Evolutionary conservation across 2,888 invertebrate genomes (phyloP).

Genomic region (Chironomus riparius): DNA sequence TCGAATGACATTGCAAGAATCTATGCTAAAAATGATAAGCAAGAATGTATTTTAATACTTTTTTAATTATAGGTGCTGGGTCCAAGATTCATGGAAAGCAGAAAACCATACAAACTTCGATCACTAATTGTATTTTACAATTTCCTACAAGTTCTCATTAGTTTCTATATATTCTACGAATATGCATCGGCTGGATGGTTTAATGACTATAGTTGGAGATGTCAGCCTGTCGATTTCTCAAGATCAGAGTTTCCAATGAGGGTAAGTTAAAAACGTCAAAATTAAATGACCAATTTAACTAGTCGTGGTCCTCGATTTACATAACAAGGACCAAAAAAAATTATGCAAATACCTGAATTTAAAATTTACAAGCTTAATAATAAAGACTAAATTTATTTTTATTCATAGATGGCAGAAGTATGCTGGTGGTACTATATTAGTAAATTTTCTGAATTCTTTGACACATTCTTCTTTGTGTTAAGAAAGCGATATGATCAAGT

Average conservation of each 20-base stretch:
- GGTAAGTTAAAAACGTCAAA: slow-evolving; percentile 28
- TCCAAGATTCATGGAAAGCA: slow-evolving; percentile 74
- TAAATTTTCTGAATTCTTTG: slow-evolving; percentile 88
- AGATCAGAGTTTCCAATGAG: slow-evolving; percentile 58
- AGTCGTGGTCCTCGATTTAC: too few species aligned
- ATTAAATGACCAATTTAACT: too few species aligned
- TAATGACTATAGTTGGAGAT: slow-evolving; percentile 60
- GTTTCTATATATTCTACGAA: slow-evolving; percentile 46
- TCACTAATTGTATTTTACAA: slow-evolving; percentile 73
- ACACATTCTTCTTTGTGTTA: slow-evolving; percentile 89
- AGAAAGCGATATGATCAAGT: slow-evolving; percentile 89
- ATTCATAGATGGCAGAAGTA: slow-evolving; percentile 62
- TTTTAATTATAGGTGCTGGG: slow-evolving; percentile 50
- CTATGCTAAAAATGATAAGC: background rate
- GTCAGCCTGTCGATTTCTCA: slow-evolving; percentile 76
- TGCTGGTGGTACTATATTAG: slow-evolving; percentile 95
- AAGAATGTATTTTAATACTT: background rate
- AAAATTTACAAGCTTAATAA: background rate
- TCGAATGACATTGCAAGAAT: background rate
- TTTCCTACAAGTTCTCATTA: slow-evolving; percentile 57
- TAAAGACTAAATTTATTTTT: background rate
- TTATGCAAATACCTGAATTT: background rate
- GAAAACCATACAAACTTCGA: slow-evolving; percentile 71
- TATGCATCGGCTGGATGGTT: slow-evolving; percentile 55
- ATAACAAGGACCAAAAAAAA: too few species aligned